phyloP scores from a whole-genome alignment of 2,113 vertebrate species.

The Oenanthe oenanthe region DNA sequence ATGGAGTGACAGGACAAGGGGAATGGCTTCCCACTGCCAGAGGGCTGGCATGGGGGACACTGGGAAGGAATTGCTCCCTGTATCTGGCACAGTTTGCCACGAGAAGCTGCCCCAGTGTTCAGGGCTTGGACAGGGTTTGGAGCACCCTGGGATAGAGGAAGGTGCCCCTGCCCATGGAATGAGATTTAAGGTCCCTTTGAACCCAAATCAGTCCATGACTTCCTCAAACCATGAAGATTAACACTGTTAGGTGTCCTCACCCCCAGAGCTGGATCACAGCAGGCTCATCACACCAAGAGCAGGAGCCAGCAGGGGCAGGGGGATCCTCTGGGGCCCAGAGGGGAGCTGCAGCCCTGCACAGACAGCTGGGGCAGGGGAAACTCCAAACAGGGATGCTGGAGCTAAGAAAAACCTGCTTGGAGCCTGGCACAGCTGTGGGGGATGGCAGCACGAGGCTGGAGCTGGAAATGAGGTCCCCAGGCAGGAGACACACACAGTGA shows the following conservation, averaged over 20 bases:
- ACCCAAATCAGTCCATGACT: not conserved
- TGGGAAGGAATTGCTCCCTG: not conserved
- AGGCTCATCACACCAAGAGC: accelerated
- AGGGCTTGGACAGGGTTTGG: not conserved
- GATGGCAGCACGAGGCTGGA: accelerated
- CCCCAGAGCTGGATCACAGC: accelerated
- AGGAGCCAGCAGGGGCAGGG: accelerated
- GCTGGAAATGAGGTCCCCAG: not conserved
- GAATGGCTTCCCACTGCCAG: not conserved
- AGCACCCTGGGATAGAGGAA: not conserved
- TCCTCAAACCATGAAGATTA: accelerated
- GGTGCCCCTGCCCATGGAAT: not conserved
- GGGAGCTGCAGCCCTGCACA: not conserved
- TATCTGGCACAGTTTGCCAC: not conserved
- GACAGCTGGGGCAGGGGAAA: not conserved
- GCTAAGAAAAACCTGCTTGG: not conserved
- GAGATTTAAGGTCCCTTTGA: not conserved
- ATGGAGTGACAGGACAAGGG: not conserved
- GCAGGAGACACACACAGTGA: not conserved
- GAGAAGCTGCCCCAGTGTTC: not conserved
- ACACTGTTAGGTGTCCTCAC: not conserved
- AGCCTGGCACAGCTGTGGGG: accelerated
- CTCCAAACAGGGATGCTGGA: not conserved
- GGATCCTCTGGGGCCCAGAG: not conserved
- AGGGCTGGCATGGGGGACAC: not conserved